Base-by-base conservation (phyloP, 2,797 vertebrate genomes). In the Enteromius radiatus region DNA sequence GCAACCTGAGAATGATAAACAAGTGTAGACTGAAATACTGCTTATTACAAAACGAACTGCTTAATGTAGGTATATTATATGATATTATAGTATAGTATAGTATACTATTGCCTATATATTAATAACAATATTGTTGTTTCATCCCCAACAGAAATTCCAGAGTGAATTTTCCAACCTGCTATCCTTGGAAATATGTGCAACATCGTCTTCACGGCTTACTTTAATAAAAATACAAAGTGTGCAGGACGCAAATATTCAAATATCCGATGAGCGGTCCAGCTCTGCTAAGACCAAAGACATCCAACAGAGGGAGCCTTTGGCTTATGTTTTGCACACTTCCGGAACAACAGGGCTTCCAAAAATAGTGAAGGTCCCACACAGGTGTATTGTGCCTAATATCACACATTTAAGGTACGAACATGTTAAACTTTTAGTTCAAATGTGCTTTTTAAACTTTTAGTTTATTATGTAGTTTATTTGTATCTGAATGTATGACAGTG, bases 321-420 rank as follows among this genome's bases (percentile, higher is more conserved):
- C 97, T 0, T 99, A 99, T 49, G 85, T 97, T 87, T 92, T 99
- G 3, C 97, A 97, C 88, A 99, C 98, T 14, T 99, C 98, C 49
- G 98, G 98, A 90, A 99, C 97, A 9, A 99, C 97, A 0, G 97
- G 98, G 3, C 82, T 84, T 4, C 98, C 98, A 7, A 99, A 96
- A 93, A 94, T 94, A 78, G 98, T 99, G 70, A 93, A 93, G 91
- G 98, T 99, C 12, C 98, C 97, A 73, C 98, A 99, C 81, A 88
- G 87, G 65, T 99, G 98, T 75, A 97, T 99, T 56, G 86, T 97
- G 45, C 96, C 97, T 74, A 99, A 99, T 86, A 94, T 99, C 85
- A 90, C 94, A 33, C 95, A 99, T 88, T 95, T 99, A 70, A 94
- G 93, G 98, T 97, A 89, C 91, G 74, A 41, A 61, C 52, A 59